These are phyloP conservation scores for Glaucomys volans DNA, from an alignment of 2,113 vertebrate species.

Conservation along the genomic window DNA sequence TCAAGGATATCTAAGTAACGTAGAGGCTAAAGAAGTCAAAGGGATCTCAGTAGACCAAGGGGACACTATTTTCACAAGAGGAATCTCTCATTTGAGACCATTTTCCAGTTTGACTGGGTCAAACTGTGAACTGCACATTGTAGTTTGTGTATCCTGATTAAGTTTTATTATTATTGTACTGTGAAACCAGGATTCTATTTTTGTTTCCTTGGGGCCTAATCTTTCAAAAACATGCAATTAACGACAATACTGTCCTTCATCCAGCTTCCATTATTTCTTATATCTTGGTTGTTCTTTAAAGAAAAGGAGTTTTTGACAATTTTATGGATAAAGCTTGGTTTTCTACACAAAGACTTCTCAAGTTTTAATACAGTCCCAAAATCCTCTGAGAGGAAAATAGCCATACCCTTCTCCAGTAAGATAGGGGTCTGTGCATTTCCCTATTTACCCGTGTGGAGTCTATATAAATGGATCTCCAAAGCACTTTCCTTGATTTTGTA, in stretches of 20 bases:
- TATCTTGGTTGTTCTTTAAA: background rate
- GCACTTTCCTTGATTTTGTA: background rate
- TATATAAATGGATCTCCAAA: background rate
- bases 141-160: background rate
- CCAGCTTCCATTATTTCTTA: background rate
- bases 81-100: too few relatives aligned
- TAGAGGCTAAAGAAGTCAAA: background rate
- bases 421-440: fast-evolving
- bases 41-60: background rate
- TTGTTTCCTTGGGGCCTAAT: background rate
- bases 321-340: background rate
- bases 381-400: background rate
- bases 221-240: background rate
- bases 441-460: too few relatives aligned
- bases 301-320: background rate
- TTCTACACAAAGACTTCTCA: background rate
- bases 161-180: background rate
- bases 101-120: background rate
- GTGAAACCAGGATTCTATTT: background rate
- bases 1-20: background rate
- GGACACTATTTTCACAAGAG: background rate
- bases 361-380: background rate
- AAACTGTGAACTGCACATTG: fast-evolving
- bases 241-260: background rate
- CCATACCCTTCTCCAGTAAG: background rate